A percentile compares a stretch with the other conserved stretches of the same genome.
Evolutionary conservation across 2,797 vertebrate species (phyloP).

Genomic region (Steatocranus sp.): DNA sequence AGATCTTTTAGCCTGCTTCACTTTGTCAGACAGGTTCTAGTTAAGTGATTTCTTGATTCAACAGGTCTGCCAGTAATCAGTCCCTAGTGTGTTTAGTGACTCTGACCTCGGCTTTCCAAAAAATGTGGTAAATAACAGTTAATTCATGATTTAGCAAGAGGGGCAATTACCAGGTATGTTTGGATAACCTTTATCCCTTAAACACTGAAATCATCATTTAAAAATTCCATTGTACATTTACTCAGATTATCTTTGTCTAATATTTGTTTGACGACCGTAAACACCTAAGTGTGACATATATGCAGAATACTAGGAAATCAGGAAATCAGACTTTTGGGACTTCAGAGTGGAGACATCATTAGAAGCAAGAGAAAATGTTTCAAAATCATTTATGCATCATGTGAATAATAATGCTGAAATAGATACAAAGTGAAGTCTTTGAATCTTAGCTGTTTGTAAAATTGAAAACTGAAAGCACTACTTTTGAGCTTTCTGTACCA

Average conservation of each 20-base stretch:
- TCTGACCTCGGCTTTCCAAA: background rate
- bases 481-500: background rate
- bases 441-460: background rate
- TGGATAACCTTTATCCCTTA: background rate
- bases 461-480: background rate
- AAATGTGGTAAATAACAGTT: background rate
- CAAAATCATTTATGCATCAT: background rate
- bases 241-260: background rate
- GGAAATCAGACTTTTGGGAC: background rate
- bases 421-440: background rate
- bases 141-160: background rate
- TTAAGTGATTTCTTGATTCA: background rate
- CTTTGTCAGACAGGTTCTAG: background rate
- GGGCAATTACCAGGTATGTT: background rate
- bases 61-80: background rate
- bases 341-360: background rate
- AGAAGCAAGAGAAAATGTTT: background rate
- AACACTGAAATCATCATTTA: background rate
- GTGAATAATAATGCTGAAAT: background rate
- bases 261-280: rapidly evolving
- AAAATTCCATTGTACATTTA: background rate
- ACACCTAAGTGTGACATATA: background rate
- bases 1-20: background rate
- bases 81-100: background rate
- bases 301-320: background rate